phyloP scores from a whole-genome alignment of 2,113 vertebrate species.

The Pontoporia blainvillei region DNA sequence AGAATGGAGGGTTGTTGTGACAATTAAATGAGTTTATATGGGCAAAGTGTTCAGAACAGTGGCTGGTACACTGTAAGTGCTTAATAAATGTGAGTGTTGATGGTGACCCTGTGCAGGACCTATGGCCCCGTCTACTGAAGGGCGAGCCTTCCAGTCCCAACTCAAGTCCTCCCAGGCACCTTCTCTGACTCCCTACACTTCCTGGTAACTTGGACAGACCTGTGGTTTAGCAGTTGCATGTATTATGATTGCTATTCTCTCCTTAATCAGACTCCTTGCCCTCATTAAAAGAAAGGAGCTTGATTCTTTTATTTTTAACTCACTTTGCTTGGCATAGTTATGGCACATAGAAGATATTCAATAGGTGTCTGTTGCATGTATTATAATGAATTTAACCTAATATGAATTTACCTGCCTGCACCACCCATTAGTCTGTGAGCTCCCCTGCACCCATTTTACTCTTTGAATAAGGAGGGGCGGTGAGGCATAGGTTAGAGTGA shows the following conservation, averaged over 20 bases:
- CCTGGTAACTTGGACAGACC: not conserved
- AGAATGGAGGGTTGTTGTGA: not conserved
- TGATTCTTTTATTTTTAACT: not conserved
- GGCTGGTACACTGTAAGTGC: not conserved
- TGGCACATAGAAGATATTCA: not conserved
- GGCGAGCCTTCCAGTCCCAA: not conserved
- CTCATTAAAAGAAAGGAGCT: not conserved
- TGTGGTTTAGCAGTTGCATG: not conserved
- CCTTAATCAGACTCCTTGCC: not conserved
- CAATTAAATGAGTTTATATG: not conserved
- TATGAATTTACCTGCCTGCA: not conserved
- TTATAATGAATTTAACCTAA: not conserved
- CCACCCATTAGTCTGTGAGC: not conserved
- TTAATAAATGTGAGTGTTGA: not conserved
- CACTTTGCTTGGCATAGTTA: not conserved
- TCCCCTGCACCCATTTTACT: not conserved
- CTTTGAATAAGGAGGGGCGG: not conserved
- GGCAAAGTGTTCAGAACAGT: not conserved
- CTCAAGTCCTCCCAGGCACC: not conserved
- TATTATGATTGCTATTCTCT: not conserved
- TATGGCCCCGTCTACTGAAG: not conserved
- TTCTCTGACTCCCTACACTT: not conserved
- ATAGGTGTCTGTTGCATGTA: not conserved
- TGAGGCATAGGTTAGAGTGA: not conserved
- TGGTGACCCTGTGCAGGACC: rapidly evolving